A percentile compares a stretch with the other conserved stretches of the same genome.
phyloP scores from a whole-genome alignment of 23 tunicate species.

The Botrylloides violaceus region DNA sequence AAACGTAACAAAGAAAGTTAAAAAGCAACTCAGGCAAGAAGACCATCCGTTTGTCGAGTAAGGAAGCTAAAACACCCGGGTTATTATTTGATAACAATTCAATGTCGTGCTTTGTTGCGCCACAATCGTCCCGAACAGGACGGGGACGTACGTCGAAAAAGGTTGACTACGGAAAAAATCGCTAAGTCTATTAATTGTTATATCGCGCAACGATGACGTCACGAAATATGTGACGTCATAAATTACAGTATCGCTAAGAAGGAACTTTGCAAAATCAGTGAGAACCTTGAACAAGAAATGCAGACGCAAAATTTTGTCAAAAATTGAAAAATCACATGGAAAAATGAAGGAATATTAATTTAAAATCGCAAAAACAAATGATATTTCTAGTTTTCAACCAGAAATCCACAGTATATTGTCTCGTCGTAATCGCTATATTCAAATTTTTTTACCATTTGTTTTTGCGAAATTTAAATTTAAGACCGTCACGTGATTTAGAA shows the following conservation, averaged over 20 bases:
- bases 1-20: background rate
- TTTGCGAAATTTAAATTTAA: constrained; percentile 4
- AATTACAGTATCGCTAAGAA: background rate
- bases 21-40: constrained; percentile 1
- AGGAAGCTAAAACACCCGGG: background rate
- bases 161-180: background rate
- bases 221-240: background rate
- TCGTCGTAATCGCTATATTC: background rate
- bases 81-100: background rate
- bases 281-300: no score
- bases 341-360: no score
- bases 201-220: no score
- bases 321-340: no score
- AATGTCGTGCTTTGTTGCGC: background rate
- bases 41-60: constrained; percentile 1
- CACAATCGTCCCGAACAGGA: background rate
- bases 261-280: constrained; percentile 3
- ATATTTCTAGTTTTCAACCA: background rate
- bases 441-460: background rate
- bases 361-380: no score
- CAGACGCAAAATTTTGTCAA: no score
- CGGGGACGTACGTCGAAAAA: background rate
- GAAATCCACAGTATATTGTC: background rate
- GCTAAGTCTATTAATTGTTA: no score
- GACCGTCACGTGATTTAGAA: background rate